Evolutionary conservation across 2,888 invertebrate species (phyloP).

Genomic region (Germaria angustata): DNA sequence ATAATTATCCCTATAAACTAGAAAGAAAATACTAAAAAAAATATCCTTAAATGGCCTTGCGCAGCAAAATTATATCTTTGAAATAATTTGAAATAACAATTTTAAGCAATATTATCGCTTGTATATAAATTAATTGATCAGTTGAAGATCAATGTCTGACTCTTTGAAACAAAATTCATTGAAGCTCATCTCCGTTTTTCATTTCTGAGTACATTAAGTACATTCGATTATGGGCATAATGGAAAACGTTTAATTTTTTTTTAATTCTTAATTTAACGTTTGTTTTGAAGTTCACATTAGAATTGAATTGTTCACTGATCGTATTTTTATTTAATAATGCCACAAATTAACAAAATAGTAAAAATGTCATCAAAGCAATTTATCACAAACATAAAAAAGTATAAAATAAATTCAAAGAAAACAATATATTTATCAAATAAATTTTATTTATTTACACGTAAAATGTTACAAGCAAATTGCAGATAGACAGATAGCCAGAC

Average conservation of each 20-base stretch:
- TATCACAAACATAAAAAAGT: conserved; percentile 42
- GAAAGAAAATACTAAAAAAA: too few relatives aligned
- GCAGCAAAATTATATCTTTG: too few relatives aligned
- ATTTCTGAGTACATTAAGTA: neutral
- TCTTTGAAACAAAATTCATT: conserved; percentile 38
- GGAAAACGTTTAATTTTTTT: neutral
- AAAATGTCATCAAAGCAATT: conserved; percentile 66
- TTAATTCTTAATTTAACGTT: neutral
- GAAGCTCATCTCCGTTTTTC: conserved; percentile 49
- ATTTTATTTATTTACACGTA: neutral
- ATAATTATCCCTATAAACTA: too few relatives aligned
- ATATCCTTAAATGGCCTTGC: too few relatives aligned
- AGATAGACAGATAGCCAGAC: neutral
- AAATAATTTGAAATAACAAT: too few relatives aligned
- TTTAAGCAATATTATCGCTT: too few relatives aligned
- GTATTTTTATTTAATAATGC: conserved; percentile 41
- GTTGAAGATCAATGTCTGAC: conserved; percentile 37
- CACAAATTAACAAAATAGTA: conserved; percentile 66
- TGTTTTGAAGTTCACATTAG: neutral
- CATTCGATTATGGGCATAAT: neutral
- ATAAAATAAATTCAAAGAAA: neutral
- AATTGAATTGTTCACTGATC: neutral
- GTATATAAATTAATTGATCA: conserved; percentile 9
- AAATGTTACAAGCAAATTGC: neutral
- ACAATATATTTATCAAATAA: neutral